Evolutionary conservation across 2,888 invertebrate genomes (phyloP), one percentile per base, ranked within the genome.

Genomic region (Andrena fulva): DNA sequence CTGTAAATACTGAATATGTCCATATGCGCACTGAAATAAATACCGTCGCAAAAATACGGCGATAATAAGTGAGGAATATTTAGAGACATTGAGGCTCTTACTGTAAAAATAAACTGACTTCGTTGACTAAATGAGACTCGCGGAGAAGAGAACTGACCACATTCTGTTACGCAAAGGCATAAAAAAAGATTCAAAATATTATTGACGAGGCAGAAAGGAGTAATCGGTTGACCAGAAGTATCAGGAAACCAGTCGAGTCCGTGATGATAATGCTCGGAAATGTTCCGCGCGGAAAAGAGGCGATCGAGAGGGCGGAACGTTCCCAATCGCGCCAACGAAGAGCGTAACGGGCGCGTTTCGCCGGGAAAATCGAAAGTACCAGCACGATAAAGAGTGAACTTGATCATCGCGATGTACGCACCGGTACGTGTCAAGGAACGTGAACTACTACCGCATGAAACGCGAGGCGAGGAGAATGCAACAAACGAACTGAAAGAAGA

Each of bases 381-480:
- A 24, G 35, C 35, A 4, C 63, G 76, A 81, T 59, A 81, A 42
- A 81, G 67, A 75, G 82, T 62, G 83, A 77, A 73, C 62, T 67
- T 68, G 62, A 75, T 79, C 75, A 64, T 72, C 82, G 70, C 52
- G 50, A 82, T 62, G 72, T 33, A 52, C 63, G 35, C 62, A 79
- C 82, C 85, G 62, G 73, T 74, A 54, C 67, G 56, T 59, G 62
- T 59, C 62, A 54, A 56, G 73, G 56, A 77, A 81, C 71, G 81
- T 60, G 77, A 82, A 85, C 82, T 79, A 85, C 82, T 79, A 83
- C 73, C 82, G 77, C 83, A 73, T 64, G 70, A 79, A 85, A 82
- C 60, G 16, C 70, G 82, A 85, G 54, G 72, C 62, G 52, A 27
- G 33, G 12, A 3, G 64, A 29, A 81, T 8, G 69, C 42, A 54